Conservation (phyloP, 2,113 vertebrate genomes). For the Elanus axillaris region DNA sequence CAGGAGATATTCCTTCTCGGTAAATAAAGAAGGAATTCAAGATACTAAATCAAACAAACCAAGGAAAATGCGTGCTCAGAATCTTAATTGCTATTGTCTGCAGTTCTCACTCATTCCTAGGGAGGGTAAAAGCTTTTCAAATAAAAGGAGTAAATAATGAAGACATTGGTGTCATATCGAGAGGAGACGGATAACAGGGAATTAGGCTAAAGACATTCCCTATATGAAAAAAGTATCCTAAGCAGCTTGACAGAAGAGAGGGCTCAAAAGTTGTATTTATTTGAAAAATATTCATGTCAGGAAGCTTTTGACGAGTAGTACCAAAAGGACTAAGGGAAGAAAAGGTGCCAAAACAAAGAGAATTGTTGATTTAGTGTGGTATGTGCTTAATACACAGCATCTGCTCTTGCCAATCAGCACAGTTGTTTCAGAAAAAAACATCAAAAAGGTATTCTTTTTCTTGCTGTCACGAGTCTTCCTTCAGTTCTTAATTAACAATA, state of each 20-base stretch:
- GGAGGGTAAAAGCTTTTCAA: neutral
- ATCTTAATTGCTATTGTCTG: constrained; percentile 40
- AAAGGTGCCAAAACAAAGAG: constrained; percentile 44
- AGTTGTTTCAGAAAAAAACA: neutral
- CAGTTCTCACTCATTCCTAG: neutral
- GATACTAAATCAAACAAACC: constrained; percentile 16
- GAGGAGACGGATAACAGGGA: neutral
- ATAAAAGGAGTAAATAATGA: constrained; percentile 17
- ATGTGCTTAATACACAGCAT: neutral
- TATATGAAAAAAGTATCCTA: neutral
- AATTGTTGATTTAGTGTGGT: constrained; percentile 25
- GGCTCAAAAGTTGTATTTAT: constrained; percentile 22
- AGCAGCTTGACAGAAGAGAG: constrained; percentile 14
- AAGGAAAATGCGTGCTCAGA: neutral
- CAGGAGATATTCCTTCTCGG: neutral
- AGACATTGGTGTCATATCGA: neutral
- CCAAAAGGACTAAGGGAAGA: constrained; percentile 3
- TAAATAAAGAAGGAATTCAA: constrained; percentile 26
- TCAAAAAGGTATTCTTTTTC: neutral
- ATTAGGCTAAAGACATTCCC: neutral
- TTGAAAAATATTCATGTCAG: constrained; percentile 14
- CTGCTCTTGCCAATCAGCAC: neutral
- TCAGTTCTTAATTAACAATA: constrained; percentile 56
- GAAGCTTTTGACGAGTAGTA: constrained; percentile 18
- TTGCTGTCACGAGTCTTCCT: neutral